Evolutionary conservation across 1,140 invertebrate species (phyloP), one percentile per base, ranked within the genome.

Genomic region (Pygmarrhopalites habei): DNA sequence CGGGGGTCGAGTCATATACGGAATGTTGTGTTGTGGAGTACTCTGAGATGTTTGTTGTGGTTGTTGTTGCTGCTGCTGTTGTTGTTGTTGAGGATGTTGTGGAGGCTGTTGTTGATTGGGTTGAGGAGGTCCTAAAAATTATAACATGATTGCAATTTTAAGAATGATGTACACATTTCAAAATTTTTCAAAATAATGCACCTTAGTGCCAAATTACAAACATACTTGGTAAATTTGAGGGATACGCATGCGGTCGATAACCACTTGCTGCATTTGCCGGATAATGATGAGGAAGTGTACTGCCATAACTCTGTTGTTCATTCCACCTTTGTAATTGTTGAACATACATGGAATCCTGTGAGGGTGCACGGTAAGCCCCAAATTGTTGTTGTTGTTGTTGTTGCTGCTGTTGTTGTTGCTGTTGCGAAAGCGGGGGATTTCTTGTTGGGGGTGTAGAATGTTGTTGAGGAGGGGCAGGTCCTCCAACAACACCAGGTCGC

Each of bases 1-100:
- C 80, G 79, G 70, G 82, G 78, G 78, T 73, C 75, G 81, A 14
- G 61, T 79, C 76, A 83, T 80, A 44, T 77, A 76, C 66, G 82
- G 82, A 70, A 41, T 49, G 67, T 72, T 68, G 56, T 35, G 32
- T 35, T 70, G 72, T 60, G 72, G 72, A 14, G 66, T 64, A 46
- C 69, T 65, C 30, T 58, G 47, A 41, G 71, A 71, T 39, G 72
- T 70, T 58, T 59, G 57, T 19, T 56, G 55, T 47, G 52, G 65
- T 25, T 59, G 53, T 26, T 67, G 72, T 51, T 72, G 72, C 2
- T 61, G 60, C 21, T 47, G 58, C 35, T 62, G 68, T 32, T 60
- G 55, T 52, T 69, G 69, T 35, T 67, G 66, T 15, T 59, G 56
- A n/a, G 46, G 30, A 39, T 67, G 67, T 21, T 46, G 62, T 25